A percentile compares a stretch with the other conserved stretches of the same genome.
Conservation (phyloP, 2,797 vertebrate genomes). For the Chelon auratus region DNA sequence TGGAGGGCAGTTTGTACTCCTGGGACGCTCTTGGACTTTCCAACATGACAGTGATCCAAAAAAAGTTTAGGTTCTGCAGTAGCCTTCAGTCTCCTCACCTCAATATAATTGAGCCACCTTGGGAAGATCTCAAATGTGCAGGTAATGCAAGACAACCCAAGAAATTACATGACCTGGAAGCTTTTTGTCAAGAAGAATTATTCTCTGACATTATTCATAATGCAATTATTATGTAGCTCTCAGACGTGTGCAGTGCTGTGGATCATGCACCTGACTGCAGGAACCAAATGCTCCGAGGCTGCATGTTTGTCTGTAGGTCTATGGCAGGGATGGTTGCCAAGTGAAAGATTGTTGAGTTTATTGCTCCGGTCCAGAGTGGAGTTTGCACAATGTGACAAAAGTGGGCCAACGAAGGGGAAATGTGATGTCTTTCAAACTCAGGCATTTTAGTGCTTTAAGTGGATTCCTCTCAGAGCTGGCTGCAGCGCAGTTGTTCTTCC, state of each 20-base stretch:
- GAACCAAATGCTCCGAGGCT: background rate
- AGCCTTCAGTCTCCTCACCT: too few relatives aligned
- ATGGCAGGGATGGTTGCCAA: slow-evolving; percentile 30
- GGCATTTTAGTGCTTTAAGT: slow-evolving; percentile 53
- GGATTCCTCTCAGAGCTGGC: slow-evolving; percentile 27
- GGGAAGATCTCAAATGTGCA: too few relatives aligned
- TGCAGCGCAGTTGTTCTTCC: slow-evolving; percentile 23
- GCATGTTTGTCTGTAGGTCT: slow-evolving; percentile 12
- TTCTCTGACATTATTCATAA: too few relatives aligned
- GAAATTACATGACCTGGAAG: too few relatives aligned
- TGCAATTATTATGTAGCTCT: background rate
- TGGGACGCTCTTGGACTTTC: too few relatives aligned
- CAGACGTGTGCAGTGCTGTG: background rate
- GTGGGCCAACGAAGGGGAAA: slow-evolving; percentile 35
- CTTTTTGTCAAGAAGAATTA: too few relatives aligned
- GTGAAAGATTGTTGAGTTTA: slow-evolving; percentile 50
- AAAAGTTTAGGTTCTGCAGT: too few relatives aligned
- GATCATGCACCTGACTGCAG: slow-evolving; percentile 5
- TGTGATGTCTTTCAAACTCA: slow-evolving; percentile 61
- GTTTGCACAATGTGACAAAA: slow-evolving; percentile 56
- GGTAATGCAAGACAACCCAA: too few relatives aligned
- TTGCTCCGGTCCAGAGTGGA: slow-evolving; percentile 43
- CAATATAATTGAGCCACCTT: too few relatives aligned
- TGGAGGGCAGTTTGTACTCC: too few relatives aligned
- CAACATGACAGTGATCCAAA: too few relatives aligned